Evolutionary conservation across 2,888 invertebrate species (phyloP).

Genomic region (Allacma fusca): DNA sequence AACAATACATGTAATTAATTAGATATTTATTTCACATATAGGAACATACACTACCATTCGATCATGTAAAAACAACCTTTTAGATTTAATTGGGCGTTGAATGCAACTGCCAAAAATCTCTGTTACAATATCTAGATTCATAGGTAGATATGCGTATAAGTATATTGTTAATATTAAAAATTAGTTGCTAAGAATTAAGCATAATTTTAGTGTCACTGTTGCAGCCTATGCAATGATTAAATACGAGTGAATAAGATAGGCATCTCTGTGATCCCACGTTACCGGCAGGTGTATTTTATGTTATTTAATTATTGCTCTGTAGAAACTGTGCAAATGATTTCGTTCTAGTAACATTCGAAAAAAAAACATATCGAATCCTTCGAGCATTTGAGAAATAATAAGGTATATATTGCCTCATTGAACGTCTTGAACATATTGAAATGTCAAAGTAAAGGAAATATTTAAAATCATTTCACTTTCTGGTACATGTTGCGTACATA

Average conservation of each 20-base stretch:
- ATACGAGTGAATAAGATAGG: neutral
- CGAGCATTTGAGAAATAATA: too few species aligned
- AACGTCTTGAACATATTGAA: too few species aligned
- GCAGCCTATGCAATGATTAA: neutral
- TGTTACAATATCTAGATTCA: too few species aligned
- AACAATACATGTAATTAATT: neutral
- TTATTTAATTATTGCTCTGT: neutral
- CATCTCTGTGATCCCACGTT: slow-evolving; percentile 6
- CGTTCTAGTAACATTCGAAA: neutral
- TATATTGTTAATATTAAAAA: too few species aligned
- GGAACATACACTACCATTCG: neutral
- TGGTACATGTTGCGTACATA: too few species aligned
- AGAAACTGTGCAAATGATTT: neutral
- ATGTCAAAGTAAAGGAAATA: too few species aligned
- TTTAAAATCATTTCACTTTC: too few species aligned
- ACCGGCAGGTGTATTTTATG: neutral
- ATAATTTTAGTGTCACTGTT: neutral
- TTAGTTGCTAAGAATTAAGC: neutral
- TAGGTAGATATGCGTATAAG: too few species aligned
- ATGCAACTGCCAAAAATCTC: neutral
- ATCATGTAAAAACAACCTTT: neutral
- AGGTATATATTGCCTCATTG: too few species aligned
- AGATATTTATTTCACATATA: neutral
- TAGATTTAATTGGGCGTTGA: neutral
- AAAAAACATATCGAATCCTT: too few species aligned